These are phyloP conservation scores for Onthophagus taurus DNA, from an alignment of 1,140 invertebrate species.

Conservation along the genomic window DNA sequence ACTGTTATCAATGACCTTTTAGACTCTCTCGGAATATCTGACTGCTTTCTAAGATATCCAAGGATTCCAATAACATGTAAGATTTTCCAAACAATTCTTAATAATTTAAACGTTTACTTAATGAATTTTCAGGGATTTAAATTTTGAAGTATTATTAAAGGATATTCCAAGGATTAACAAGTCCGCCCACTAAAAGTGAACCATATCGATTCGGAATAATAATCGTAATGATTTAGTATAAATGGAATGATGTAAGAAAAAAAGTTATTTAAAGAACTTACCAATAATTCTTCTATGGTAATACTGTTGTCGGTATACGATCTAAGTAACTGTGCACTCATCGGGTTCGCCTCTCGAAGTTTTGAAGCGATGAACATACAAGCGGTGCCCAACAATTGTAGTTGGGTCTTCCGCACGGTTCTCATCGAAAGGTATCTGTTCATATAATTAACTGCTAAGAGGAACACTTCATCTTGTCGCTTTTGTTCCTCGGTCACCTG, in stretches of 20 bases:
- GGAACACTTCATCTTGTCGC: constrained; percentile 86
- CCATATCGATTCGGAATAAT: too few species aligned
- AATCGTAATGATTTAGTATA: too few species aligned
- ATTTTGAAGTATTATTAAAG: too few species aligned
- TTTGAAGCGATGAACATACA: constrained; percentile 88
- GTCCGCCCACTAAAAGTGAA: too few species aligned
- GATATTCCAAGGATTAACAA: too few species aligned
- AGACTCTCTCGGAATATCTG: too few species aligned
- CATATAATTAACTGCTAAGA: constrained; percentile 83
- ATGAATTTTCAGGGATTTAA: too few species aligned
- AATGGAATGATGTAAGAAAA: neutral
- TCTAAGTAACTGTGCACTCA: constrained; percentile 72
- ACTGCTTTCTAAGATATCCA: too few species aligned
- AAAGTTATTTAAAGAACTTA: constrained; percentile 47
- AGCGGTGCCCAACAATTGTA: constrained; percentile 81
- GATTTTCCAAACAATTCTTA: too few species aligned
- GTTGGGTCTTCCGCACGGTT: constrained; percentile 67
- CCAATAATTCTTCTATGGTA: constrained; percentile 70
- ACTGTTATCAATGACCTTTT: too few species aligned
- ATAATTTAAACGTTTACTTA: too few species aligned
- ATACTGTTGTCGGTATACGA: constrained; percentile 91
- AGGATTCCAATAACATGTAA: too few species aligned
- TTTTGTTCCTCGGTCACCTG: constrained; percentile 89
- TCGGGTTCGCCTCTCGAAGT: constrained; percentile 68
- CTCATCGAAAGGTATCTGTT: constrained; percentile 81